Conservation (phyloP, 2,888 invertebrate species). For the Ferrisia virgata region DNA sequence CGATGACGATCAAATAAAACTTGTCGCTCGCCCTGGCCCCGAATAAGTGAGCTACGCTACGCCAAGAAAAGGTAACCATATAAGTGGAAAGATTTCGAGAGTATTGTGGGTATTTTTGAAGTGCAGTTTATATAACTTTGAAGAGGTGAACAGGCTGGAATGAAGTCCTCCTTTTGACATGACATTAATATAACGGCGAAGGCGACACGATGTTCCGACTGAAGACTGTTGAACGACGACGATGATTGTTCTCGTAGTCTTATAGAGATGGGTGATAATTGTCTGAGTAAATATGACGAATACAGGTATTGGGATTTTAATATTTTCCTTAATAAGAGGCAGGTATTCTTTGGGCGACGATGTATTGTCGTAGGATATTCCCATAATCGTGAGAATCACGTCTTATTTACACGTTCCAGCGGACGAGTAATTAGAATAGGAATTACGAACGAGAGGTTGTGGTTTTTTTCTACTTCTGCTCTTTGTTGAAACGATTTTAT, state of each 20-base stretch:
- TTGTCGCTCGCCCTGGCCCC: too few species aligned
- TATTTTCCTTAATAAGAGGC: neutral
- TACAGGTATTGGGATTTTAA: neutral
- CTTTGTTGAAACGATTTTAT: neutral
- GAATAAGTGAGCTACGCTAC: too few species aligned
- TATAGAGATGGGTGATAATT: neutral
- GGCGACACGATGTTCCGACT: neutral
- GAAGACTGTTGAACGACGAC: neutral
- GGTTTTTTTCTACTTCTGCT: neutral
- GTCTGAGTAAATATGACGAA: neutral
- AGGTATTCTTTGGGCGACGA: neutral
- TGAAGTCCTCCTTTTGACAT: neutral
- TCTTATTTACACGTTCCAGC: neutral
- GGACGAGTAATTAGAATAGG: neutral
- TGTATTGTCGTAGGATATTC: neutral
- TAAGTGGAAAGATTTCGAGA: neutral
- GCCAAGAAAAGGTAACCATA: neutral
- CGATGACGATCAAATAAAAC: neutral
- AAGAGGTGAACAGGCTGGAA: neutral
- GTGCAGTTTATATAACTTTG: too few species aligned
- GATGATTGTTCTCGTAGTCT: neutral
- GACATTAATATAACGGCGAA: too few species aligned
- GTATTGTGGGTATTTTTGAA: neutral
- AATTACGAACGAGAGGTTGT: too few species aligned
- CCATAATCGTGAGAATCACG: neutral